Base-by-base conservation (phyloP, 2,113 vertebrate genomes). In the Petrocephalus zakoni region DNA sequence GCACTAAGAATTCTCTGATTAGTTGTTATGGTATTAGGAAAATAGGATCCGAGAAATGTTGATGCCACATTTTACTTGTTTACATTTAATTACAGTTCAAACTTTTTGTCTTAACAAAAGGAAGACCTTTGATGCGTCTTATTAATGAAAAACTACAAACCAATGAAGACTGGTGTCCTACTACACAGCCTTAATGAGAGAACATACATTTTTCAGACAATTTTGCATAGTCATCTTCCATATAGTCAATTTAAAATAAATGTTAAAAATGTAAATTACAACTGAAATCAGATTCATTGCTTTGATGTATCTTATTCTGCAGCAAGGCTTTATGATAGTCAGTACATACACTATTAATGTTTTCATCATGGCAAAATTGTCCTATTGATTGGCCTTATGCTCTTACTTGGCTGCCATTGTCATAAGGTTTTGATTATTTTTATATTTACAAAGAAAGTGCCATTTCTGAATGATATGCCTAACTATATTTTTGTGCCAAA, bases 1-100 rank as follows among this genome's bases (percentile, higher is more conserved):
- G 88, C 84, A 89, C 61, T 89, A 52, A 86, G 75, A 86, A 86
- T 75, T 86, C 56, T 49, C 25, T 37, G 72, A 89, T 85, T 29
- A 51, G 19, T 89, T 42, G n/a, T 86, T 89, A 46, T 58, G 29
- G 42, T 75, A 86, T 72, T 11, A 22, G 85, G 11, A 88, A 49
- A 85, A 51, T 89, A 78, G 11, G 19, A 78, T 55, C 15, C 75
- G 10, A 78, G 84, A 17, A 17, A n/a, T 34, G 81, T 56, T 21
- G 75, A 25, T 52, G 21, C 25, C 58, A 78, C 21, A n/a, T 64
- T 53, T 42, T 82, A 82, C 29, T 82, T 46, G 3, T 37, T 82
- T 72, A 75, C 13, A 75, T 75, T 75, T 37, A 75, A 34, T 34
- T 75, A 7, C n/a, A 68, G 9, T 13, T 37, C 3, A 46, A 46